phyloP scores from a whole-genome alignment of 2,888 invertebrate genomes.

The Crematogaster levior region DNA sequence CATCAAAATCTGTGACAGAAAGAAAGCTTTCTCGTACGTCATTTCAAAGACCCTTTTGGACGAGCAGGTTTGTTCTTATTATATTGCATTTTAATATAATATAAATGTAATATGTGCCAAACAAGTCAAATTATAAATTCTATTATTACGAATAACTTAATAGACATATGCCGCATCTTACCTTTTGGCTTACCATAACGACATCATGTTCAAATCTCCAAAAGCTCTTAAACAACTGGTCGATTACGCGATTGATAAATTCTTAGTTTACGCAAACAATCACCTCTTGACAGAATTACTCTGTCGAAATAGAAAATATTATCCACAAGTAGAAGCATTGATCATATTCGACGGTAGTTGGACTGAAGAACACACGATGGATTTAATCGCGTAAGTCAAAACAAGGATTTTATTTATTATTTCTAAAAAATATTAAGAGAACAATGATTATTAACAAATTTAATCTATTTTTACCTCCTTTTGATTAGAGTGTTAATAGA shows the following conservation, averaged over 20 bases:
- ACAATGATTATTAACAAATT: background rate
- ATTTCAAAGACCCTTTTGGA: slow-evolving; percentile 76
- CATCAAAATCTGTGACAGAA: slow-evolving; percentile 88
- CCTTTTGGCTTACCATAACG: slow-evolving; percentile 76
- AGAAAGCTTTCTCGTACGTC: slow-evolving; percentile 76
- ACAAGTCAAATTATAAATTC: background rate
- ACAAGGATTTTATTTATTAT: too few relatives aligned
- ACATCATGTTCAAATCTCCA: slow-evolving; percentile 75
- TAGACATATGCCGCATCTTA: slow-evolving; percentile 78
- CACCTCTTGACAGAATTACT: slow-evolving; percentile 72
- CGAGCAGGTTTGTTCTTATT: slow-evolving; percentile 78
- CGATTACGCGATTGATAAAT: slow-evolving; percentile 71
- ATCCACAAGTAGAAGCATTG: slow-evolving; percentile 74
- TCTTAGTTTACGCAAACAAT: slow-evolving; percentile 74
- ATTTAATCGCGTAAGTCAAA: slow-evolving; percentile 66
- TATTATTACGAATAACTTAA: slow-evolving; percentile 5
- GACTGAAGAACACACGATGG: slow-evolving; percentile 62
- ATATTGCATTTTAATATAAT: slow-evolving; percentile 10
- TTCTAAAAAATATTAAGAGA: too few relatives aligned
- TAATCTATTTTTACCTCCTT: slow-evolving; percentile 7
- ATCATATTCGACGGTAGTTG: slow-evolving; percentile 77
- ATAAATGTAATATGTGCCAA: background rate
- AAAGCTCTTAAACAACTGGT: slow-evolving; percentile 74
- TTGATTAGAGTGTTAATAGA: slow-evolving; percentile 87
- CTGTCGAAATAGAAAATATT: slow-evolving; percentile 65